phyloP scores from a whole-genome alignment of 1,140 invertebrate species.

The Coelopa frigida region DNA sequence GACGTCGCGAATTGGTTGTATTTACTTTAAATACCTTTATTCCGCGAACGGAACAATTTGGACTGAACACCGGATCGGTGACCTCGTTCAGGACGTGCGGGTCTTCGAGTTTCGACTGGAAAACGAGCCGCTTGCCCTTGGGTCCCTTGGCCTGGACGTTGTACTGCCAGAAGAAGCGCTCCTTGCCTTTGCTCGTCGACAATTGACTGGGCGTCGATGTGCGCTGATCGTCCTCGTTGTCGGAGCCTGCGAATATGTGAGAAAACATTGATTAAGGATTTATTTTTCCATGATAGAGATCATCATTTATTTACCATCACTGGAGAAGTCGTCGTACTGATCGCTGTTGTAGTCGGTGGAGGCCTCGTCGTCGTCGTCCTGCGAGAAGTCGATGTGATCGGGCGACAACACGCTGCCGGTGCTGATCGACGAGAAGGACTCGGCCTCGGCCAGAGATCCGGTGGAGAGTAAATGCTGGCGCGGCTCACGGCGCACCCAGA shows the following conservation, averaged over 20 bases:
- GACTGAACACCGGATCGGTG: slow-evolving; percentile 89
- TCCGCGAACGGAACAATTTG: slow-evolving; percentile 77
- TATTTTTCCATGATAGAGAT: not conserved
- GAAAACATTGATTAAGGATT: not conserved
- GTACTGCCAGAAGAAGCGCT: slow-evolving; percentile 96
- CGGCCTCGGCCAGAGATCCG: slow-evolving; percentile 74
- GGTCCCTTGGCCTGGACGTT: slow-evolving; percentile 98
- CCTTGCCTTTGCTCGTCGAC: slow-evolving; percentile 57
- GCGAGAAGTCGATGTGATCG: slow-evolving; percentile 69
- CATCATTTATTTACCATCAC: slow-evolving; percentile 54
- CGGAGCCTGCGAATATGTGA: slow-evolving; percentile 53
- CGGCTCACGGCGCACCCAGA: slow-evolving; percentile 78
- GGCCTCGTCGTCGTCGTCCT: slow-evolving; percentile 77
- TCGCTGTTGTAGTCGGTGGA: slow-evolving; percentile 74
- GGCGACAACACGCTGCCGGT: slow-evolving; percentile 77
- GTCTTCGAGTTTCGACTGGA: slow-evolving; percentile 77
- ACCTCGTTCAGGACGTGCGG: slow-evolving; percentile 86
- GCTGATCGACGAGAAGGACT: slow-evolving; percentile 79
- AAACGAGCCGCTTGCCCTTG: slow-evolving; percentile 79
- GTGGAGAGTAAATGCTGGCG: slow-evolving; percentile 80
- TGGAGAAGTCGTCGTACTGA: slow-evolving; percentile 78
- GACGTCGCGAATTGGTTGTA: slow-evolving; percentile 10
- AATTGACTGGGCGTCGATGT: slow-evolving; percentile 45
- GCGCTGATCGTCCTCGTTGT: slow-evolving; percentile 57
- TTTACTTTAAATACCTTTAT: slow-evolving; percentile 63